Conservation (phyloP, 1,140 invertebrate genomes). For the Odontomachus brunneus region DNA sequence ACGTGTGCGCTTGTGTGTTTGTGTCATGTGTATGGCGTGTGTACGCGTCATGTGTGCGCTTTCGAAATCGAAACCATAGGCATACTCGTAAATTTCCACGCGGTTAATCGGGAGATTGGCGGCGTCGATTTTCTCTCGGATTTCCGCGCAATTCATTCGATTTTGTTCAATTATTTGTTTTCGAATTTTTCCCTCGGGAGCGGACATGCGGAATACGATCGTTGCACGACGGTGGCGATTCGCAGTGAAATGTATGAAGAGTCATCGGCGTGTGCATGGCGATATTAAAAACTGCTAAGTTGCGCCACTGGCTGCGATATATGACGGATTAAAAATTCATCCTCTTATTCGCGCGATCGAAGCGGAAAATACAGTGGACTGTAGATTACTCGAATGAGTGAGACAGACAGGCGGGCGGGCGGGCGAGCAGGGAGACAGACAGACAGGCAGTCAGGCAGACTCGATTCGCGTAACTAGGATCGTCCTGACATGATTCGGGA, state of each 20-base stretch:
- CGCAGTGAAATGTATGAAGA: neutral
- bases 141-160: no score
- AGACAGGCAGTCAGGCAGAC: neutral
- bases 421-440: no score
- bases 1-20: slow-evolving; percentile 32
- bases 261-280: neutral
- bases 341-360: slow-evolving; percentile 15
- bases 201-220: no score
- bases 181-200: no score
- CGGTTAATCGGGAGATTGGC: no score
- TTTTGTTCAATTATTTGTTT: no score
- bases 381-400: slow-evolving; percentile 23
- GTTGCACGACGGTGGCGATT: no score
- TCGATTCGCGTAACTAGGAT: slow-evolving; percentile 39
- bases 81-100: no score
- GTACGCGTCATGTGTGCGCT: neutral
- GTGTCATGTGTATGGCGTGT: neutral
- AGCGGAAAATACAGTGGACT: slow-evolving; percentile 25
- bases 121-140: no score
- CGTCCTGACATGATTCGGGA: neutral
- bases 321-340: neutral
- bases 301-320: neutral
- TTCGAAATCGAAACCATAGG: neutral
- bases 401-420: neutral
- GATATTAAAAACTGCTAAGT: slow-evolving; percentile 1